A percentile compares a stretch with the other conserved stretches of the same genome.
Conservation (phyloP, 2,888 invertebrate species). For the Dastarcus helophoroides region DNA sequence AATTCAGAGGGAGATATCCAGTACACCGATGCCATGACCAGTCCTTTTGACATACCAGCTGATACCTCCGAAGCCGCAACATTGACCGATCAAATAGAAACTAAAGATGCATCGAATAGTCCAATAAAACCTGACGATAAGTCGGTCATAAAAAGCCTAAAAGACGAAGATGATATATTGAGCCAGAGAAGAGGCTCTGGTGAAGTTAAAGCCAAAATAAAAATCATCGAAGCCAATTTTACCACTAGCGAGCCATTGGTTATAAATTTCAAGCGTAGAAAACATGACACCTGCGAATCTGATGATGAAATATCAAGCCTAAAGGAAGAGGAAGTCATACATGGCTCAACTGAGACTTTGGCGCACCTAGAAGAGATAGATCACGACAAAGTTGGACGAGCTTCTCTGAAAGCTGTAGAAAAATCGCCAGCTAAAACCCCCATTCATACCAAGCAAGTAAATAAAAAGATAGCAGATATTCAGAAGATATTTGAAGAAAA, state of each 20-base stretch:
- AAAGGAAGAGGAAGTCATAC: slow-evolving; percentile 32
- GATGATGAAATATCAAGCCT: slow-evolving; percentile 37
- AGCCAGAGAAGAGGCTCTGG: slow-evolving; percentile 36
- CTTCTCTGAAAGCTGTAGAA: slow-evolving; percentile 15
- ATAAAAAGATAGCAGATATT: slow-evolving; percentile 39
- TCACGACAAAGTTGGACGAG: slow-evolving; percentile 25
- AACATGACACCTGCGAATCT: slow-evolving; percentile 31
- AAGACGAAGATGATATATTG: slow-evolving; percentile 32
- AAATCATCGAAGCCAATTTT: slow-evolving; percentile 41
- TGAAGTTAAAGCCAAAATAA: slow-evolving; percentile 45
- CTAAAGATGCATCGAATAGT: slow-evolving; percentile 42
- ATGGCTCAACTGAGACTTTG: slow-evolving; percentile 34
- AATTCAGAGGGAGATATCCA: slow-evolving; percentile 34
- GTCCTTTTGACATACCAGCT: slow-evolving; percentile 41
- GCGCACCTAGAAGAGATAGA: slow-evolving; percentile 35
- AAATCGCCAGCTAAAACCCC: slow-evolving; percentile 17
- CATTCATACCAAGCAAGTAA: slow-evolving; percentile 32
- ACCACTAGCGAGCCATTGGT: slow-evolving; percentile 31
- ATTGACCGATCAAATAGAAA: slow-evolving; percentile 40
- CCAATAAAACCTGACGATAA: slow-evolving; percentile 37
- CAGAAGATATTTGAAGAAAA: slow-evolving; percentile 40
- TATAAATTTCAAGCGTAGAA: slow-evolving; percentile 27
- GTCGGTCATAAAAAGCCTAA: slow-evolving; percentile 22
- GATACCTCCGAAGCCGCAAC: slow-evolving; percentile 43
- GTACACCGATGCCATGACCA: slow-evolving; percentile 39